These are phyloP conservation scores for Ivindomyrus marchei DNA, from an alignment of 2,113 vertebrate genomes.

Conservation along the genomic window DNA sequence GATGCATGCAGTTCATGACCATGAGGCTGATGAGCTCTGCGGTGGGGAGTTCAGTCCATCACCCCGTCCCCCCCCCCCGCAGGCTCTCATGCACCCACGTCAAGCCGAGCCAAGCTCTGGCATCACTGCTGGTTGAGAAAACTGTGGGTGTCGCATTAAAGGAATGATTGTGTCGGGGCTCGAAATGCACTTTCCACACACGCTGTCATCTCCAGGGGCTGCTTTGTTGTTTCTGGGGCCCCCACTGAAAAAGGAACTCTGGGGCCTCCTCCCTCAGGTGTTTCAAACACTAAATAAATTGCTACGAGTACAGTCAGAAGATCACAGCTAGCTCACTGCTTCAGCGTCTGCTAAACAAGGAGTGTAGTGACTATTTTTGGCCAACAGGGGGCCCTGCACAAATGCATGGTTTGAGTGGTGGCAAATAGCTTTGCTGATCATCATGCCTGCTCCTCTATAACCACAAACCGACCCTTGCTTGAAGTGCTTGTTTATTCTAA, in stretches of 20 bases:
- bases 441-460: background rate
- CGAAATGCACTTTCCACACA: background rate
- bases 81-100: background rate
- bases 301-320: background rate
- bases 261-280: background rate
- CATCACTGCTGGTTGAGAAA: background rate
- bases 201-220: background rate
- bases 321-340: background rate
- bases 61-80: background rate
- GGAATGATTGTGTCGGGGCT: background rate
- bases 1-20: background rate
- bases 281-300: background rate
- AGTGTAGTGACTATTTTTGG: background rate
- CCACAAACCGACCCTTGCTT: background rate
- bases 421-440: background rate
- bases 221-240: background rate
- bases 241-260: background rate
- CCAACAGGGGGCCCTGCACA: background rate
- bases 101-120: background rate
- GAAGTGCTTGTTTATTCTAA: background rate
- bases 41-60: background rate
- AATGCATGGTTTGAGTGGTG: background rate
- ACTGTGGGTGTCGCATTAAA: background rate
- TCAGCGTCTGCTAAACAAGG: background rate
- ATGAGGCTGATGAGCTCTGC: background rate